Evolutionary conservation across 2,797 vertebrate species (phyloP).

Genomic region (Todus mexicanus): DNA sequence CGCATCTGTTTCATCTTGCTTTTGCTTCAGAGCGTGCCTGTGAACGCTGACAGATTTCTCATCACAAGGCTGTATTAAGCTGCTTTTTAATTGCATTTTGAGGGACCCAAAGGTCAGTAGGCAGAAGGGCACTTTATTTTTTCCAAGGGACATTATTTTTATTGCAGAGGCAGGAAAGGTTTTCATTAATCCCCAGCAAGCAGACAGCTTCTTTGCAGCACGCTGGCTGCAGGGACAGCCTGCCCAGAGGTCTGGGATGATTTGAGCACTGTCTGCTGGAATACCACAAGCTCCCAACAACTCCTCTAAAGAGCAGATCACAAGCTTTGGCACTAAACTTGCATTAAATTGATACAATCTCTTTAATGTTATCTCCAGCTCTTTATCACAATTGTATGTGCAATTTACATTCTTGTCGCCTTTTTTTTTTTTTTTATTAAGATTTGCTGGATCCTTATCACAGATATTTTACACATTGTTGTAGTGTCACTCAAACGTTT

Average conservation of each 20-base stretch:
- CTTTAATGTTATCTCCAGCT: constrained; percentile 62
- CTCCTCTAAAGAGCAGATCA: constrained; percentile 44
- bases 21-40: background rate
- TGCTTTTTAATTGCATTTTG: constrained; percentile 55
- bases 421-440: constrained; percentile 36
- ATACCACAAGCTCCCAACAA: background rate
- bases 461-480: constrained; percentile 55
- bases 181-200: constrained; percentile 37
- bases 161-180: background rate
- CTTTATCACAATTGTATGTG: constrained; percentile 55
- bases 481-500: constrained; percentile 45
- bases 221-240: background rate
- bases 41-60: background rate
- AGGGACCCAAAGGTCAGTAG: constrained; percentile 23
- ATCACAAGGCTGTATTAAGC: constrained; percentile 12
- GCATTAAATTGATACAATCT: constrained; percentile 66
- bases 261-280: background rate
- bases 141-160: background rate
- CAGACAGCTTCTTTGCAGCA: background rate
- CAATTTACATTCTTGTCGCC: constrained; percentile 62
- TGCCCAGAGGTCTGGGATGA: background rate
- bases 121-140: constrained; percentile 11
- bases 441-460: constrained; percentile 49
- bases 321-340: constrained; percentile 47
- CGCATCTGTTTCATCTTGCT: background rate